Conservation (phyloP, 2,888 invertebrate species). For the Trichopria drosophilae region DNA sequence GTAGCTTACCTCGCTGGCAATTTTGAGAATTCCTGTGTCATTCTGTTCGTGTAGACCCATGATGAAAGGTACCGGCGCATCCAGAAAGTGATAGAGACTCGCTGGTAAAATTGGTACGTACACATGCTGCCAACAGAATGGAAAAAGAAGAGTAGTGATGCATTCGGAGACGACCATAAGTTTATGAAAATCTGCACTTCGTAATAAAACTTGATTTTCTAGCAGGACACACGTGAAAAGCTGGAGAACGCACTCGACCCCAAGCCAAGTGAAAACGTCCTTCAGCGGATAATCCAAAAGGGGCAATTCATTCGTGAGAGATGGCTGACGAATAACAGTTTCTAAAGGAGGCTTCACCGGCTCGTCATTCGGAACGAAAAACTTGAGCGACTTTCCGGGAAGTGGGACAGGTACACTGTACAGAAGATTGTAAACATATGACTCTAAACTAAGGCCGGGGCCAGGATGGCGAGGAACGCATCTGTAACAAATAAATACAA, state of each 20-base stretch:
- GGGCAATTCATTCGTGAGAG: constrained; percentile 82
- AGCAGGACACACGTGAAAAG: constrained; percentile 92
- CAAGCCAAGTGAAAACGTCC: constrained; percentile 84
- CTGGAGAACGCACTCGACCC: constrained; percentile 89
- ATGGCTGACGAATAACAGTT: constrained; percentile 75
- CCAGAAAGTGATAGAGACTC: constrained; percentile 91
- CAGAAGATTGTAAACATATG: constrained; percentile 91
- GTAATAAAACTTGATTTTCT: constrained; percentile 94
- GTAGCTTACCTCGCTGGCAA: constrained; percentile 58
- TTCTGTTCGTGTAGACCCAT: constrained; percentile 78
- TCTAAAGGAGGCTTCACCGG: constrained; percentile 55
- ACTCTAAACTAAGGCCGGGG: constrained; percentile 81
- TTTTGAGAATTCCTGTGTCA: constrained; percentile 57
- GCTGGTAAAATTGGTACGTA: constrained; percentile 97
- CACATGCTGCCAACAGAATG: constrained; percentile 98
- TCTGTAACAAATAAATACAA: constrained; percentile 55
- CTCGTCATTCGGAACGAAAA: constrained; percentile 55
- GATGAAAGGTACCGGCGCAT: constrained; percentile 98
- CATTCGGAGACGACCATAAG: constrained; percentile 97
- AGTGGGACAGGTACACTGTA: constrained; percentile 91
- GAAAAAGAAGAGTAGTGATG: constrained; percentile 84
- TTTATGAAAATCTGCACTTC: constrained; percentile 92
- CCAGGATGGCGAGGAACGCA: constrained; percentile 79
- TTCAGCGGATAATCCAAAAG: constrained; percentile 91
- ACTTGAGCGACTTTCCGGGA: constrained; percentile 79